A percentile compares a stretch with the other conserved stretches of the same genome.
Evolutionary conservation across 92 coral and sea anemone species (phyloP).

Genomic region (Plumapathes pennacea): DNA sequence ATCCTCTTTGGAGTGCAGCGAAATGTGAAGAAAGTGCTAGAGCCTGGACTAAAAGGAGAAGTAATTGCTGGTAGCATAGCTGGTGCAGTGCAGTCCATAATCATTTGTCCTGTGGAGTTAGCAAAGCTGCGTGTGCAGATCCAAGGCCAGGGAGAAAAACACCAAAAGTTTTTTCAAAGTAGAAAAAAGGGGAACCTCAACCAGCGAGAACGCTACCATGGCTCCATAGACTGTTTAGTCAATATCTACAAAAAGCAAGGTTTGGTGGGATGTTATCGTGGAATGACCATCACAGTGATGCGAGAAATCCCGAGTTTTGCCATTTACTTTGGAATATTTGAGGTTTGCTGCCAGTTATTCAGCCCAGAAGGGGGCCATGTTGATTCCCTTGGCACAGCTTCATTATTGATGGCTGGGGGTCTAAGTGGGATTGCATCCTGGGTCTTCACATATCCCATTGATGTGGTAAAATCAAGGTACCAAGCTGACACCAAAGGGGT

Average conservation of each 20-base stretch:
- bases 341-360: slow-evolving; percentile 57
- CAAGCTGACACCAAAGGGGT: slow-evolving; percentile 82
- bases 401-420: slow-evolving; percentile 86
- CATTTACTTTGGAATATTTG: slow-evolving; percentile 81
- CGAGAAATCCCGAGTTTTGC: slow-evolving; percentile 86
- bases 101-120: slow-evolving; percentile 86
- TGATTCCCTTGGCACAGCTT: slow-evolving; percentile 50
- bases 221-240: slow-evolving; percentile 80
- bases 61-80: slow-evolving; percentile 74
- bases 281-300: slow-evolving; percentile 62
- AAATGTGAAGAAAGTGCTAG: slow-evolving; percentile 59
- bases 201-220: slow-evolving; percentile 42
- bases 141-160: slow-evolving; percentile 58
- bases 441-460: slow-evolving; percentile 76
- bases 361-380: slow-evolving; percentile 36
- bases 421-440: slow-evolving; percentile 83
- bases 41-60: slow-evolving; percentile 57
- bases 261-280: slow-evolving; percentile 70
- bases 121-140: slow-evolving; percentile 91
- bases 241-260: slow-evolving; percentile 68
- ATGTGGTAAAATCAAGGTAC: slow-evolving; percentile 79
- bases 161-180: slow-evolving; percentile 38
- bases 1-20: slow-evolving; percentile 92
- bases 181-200: too few species aligned
- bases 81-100: slow-evolving; percentile 81